A percentile compares a stretch with the other conserved stretches of the same genome.
Conservation (phyloP, 2,113 vertebrate genomes). For the Cochlearius cochlearius region DNA sequence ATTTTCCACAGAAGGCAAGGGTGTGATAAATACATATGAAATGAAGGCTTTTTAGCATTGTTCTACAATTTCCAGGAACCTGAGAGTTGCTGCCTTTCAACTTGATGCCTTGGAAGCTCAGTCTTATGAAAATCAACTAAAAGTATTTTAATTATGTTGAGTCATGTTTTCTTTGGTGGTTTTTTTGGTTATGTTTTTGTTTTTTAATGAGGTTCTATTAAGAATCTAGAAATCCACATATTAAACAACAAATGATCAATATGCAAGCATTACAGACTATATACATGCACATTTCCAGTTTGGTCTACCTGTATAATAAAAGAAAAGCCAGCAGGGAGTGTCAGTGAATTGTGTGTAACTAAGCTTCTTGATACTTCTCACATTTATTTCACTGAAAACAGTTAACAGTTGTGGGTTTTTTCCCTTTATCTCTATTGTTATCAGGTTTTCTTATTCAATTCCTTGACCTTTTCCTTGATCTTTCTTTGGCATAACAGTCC, state of each 20-base stretch:
- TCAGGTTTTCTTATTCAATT: neutral
- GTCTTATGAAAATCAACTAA: neutral
- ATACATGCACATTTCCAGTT: fast-evolving
- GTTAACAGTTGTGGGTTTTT: neutral
- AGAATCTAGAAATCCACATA: neutral
- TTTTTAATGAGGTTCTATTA: neutral
- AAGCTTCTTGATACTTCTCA: neutral
- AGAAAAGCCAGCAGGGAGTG: neutral
- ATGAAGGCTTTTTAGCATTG: neutral
- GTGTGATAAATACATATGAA: neutral
- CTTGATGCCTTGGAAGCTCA: neutral
- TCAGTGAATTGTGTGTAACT: neutral
- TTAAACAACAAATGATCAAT: neutral
- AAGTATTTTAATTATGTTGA: neutral
- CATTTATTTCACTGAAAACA: neutral
- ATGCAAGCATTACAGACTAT: neutral
- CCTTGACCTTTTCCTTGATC: neutral
- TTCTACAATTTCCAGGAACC: neutral
- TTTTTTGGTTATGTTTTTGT: no score
- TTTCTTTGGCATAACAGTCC: neutral
- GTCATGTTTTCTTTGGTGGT: neutral
- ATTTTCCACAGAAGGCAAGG: neutral
- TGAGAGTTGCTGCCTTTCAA: neutral
- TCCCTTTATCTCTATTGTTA: neutral
- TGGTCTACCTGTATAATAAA: neutral